Evolutionary conservation across 2,888 invertebrate genomes (phyloP).

Genomic region (Laspeyria flexula): DNA sequence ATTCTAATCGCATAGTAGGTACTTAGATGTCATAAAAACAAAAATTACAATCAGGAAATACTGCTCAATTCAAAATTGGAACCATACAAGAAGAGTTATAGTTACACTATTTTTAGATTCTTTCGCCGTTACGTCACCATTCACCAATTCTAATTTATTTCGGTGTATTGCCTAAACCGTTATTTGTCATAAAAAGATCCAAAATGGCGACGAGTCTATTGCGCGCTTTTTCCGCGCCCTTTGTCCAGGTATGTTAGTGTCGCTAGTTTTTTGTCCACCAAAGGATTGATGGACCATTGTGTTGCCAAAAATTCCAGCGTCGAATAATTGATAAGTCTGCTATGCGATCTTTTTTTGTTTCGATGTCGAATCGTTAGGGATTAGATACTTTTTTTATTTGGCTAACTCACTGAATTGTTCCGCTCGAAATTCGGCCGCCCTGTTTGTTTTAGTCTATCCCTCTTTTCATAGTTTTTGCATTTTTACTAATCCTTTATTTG

Average conservation of each 20-base stretch:
- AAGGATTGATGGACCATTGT: slow-evolving; percentile 80
- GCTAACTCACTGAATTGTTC: slow-evolving; percentile 44
- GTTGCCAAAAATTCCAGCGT: slow-evolving; percentile 69
- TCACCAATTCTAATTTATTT: too few species aligned
- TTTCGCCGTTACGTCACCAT: too few species aligned
- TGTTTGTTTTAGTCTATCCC: slow-evolving; percentile 45
- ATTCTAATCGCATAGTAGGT: too few species aligned
- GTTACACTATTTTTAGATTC: too few species aligned
- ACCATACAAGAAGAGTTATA: too few species aligned
- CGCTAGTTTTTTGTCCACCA: slow-evolving; percentile 66
- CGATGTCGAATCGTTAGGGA: slow-evolving; percentile 65
- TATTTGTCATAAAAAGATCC: slow-evolving; percentile 15
- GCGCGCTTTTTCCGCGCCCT: slow-evolving; percentile 52
- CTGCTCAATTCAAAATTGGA: too few species aligned
- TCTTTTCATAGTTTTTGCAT: slow-evolving; percentile 41
- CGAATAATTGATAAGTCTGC: slow-evolving; percentile 77
- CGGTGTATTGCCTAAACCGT: slow-evolving; percentile 7
- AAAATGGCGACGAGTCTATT: slow-evolving; percentile 43
- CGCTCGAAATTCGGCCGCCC: slow-evolving; percentile 23
- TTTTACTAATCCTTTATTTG: slow-evolving; percentile 31
- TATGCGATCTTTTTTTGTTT: slow-evolving; percentile 52
- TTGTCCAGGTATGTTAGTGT: slow-evolving; percentile 70
- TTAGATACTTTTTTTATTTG: slow-evolving; percentile 62
- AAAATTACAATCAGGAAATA: too few species aligned
- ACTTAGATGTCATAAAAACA: too few species aligned